Evolutionary conservation across 1,140 invertebrate genomes (phyloP).

Genomic region (Prorops nasuta): DNA sequence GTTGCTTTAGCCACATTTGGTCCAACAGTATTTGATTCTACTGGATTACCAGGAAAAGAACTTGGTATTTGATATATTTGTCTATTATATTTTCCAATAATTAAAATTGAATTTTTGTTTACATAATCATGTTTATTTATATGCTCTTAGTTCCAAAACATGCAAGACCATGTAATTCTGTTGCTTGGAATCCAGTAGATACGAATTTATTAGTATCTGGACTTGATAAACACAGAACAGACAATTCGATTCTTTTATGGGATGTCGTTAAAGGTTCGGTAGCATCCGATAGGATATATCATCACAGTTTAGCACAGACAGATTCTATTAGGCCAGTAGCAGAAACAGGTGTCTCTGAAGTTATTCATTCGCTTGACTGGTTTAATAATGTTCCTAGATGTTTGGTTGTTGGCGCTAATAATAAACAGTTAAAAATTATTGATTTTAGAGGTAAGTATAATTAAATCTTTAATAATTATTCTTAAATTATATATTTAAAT

Average conservation of each 20-base stretch:
- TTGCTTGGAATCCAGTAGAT: constrained; percentile 87
- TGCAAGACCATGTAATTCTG: constrained; percentile 79
- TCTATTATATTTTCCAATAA: too few relatives aligned
- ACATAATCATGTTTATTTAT: constrained; percentile 9
- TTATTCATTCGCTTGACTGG: constrained; percentile 83
- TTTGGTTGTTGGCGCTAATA: constrained; percentile 83
- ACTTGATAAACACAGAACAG: constrained; percentile 82
- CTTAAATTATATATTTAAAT: not conserved
- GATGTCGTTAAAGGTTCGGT: constrained; percentile 64
- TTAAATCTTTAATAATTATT: constrained; percentile 5
- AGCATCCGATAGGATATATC: constrained; percentile 45
- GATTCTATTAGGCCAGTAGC: constrained; percentile 59
- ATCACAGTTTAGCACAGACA: constrained; percentile 34
- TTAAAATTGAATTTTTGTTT: too few relatives aligned
- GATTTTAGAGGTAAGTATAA: constrained; percentile 78
- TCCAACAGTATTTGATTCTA: constrained; percentile 66
- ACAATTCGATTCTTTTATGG: constrained; percentile 79
- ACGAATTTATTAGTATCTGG: constrained; percentile 79
- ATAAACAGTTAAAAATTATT: constrained; percentile 86
- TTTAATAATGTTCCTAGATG: constrained; percentile 71
- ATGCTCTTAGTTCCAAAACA: constrained; percentile 69
- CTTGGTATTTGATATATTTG: constrained; percentile 61
- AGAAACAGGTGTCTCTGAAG: constrained; percentile 77
- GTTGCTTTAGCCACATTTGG: constrained; percentile 78
- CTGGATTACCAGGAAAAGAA: constrained; percentile 71